Conservation (phyloP, 2,113 vertebrate genomes). For the Pteronura brasiliensis region DNA sequence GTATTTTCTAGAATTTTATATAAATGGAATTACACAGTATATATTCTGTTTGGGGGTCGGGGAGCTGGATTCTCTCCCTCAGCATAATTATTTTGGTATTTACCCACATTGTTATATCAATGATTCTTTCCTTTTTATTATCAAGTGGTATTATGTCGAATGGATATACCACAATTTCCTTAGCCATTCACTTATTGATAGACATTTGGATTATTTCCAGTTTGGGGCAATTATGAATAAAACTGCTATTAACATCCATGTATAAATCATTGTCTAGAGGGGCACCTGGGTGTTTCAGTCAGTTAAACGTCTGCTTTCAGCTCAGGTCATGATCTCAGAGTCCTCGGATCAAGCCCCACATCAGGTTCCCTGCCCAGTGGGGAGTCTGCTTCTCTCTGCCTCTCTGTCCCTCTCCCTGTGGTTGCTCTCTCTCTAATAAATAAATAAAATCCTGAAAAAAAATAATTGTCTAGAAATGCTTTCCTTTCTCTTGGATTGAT, state of each 20-base stretch:
- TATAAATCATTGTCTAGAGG: background rate
- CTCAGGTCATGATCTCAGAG: too few species aligned
- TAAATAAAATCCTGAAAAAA: too few species aligned
- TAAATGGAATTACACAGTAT: background rate
- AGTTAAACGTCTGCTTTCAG: too few species aligned
- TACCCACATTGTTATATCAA: background rate
- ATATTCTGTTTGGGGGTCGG: accelerated
- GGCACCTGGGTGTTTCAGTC: too few species aligned
- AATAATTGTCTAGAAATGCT: background rate
- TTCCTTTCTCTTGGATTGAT: background rate
- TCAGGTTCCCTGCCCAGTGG: too few species aligned
- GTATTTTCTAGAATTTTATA: background rate
- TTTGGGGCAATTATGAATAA: background rate
- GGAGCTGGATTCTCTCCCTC: background rate
- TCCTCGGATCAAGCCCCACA: too few species aligned
- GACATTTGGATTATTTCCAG: background rate
- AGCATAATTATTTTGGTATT: background rate
- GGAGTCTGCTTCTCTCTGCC: too few species aligned
- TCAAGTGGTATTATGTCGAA: background rate
- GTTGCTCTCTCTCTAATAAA: too few species aligned
- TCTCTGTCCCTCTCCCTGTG: too few species aligned
- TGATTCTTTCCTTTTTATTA: background rate
- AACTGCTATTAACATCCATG: background rate
- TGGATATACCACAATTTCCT: background rate
- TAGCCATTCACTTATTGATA: background rate